A percentile compares a stretch with the other conserved stretches of the same genome.
phyloP scores from a whole-genome alignment of 2,888 invertebrate genomes.

The Idaea aversata region DNA sequence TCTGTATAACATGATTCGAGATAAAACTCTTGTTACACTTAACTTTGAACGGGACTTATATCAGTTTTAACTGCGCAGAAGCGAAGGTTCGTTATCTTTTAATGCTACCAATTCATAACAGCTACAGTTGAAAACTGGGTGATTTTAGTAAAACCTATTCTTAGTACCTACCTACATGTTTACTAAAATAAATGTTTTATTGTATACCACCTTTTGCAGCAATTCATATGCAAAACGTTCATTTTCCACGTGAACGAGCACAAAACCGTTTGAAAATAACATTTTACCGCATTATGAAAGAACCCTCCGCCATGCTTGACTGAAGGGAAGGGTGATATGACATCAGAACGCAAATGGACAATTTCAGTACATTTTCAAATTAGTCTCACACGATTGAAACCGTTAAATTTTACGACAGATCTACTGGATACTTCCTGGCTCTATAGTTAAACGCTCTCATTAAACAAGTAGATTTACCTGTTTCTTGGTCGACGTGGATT shows the following conservation, averaged over 20 bases:
- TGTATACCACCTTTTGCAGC: constrained; percentile 14
- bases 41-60: constrained; percentile 14
- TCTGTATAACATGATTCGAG: constrained; percentile 21
- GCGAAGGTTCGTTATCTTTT: constrained; percentile 13
- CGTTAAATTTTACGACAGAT: constrained; percentile 13
- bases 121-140: neutral
- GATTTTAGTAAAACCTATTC: neutral
- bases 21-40: constrained; percentile 4
- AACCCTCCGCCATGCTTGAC: constrained; percentile 58
- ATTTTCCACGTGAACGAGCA: constrained; percentile 58
- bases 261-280: constrained; percentile 61
- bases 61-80: constrained; percentile 10
- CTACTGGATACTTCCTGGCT: neutral
- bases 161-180: constrained; percentile 2
- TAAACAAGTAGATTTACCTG: neutral
- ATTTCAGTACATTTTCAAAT: constrained; percentile 41
- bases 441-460: neutral
- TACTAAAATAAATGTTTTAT: neutral
- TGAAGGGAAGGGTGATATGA: constrained; percentile 50
- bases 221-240: constrained; percentile 47
- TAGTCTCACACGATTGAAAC: constrained; percentile 44
- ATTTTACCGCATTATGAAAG: constrained; percentile 63
- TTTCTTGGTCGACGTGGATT: neutral
- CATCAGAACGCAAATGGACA: constrained; percentile 45
- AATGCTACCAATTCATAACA: neutral